phyloP scores from a whole-genome alignment of 1,140 invertebrate species.

The Zaprionus camerounensis region DNA sequence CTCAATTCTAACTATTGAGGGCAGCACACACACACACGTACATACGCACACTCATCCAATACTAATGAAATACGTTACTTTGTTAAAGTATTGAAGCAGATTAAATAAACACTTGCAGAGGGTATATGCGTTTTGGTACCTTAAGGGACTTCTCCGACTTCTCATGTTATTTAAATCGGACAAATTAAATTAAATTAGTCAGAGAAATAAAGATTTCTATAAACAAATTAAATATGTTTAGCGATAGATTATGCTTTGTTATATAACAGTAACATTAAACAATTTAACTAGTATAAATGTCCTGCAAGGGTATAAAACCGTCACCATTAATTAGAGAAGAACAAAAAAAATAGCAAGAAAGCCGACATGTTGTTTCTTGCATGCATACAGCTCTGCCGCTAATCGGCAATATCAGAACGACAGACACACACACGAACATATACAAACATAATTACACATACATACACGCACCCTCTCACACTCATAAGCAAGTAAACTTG shows the following conservation, averaged over 20 bases:
- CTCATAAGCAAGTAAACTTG: conserved; percentile 15
- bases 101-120: not conserved
- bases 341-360: not conserved
- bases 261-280: too few relatives aligned
- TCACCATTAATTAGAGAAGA: not conserved
- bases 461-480: not conserved
- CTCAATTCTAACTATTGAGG: not conserved
- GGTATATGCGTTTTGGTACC: too few relatives aligned
- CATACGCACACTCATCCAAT: not conserved
- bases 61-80: not conserved
- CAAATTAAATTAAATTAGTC: too few relatives aligned
- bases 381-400: not conserved
- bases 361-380: not conserved
- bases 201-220: too few relatives aligned
- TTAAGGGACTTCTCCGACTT: too few relatives aligned
- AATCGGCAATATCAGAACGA: not conserved
- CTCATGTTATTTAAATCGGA: too few relatives aligned
- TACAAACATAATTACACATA: not conserved
- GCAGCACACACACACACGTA: not conserved
- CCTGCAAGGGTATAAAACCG: too few relatives aligned
- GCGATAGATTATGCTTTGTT: too few relatives aligned
- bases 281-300: too few relatives aligned
- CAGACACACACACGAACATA: not conserved
- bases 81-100: not conserved
- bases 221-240: too few relatives aligned